Evolutionary conservation across 2,113 vertebrate genomes (phyloP), one percentile per base, ranked within the genome.

Genomic region (Daubentonia madagascariensis): DNA sequence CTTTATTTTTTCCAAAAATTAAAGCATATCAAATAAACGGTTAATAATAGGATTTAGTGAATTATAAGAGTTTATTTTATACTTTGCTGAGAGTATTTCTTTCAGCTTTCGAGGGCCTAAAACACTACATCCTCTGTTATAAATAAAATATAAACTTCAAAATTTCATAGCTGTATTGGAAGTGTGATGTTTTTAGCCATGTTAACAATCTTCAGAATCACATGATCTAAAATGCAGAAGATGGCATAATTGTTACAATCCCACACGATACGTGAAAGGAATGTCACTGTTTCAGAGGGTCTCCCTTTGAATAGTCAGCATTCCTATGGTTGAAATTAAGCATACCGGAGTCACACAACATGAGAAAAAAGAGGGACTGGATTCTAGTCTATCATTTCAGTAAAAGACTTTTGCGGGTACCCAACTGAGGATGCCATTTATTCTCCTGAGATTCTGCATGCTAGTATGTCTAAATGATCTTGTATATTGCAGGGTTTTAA

Each of bases 81-180:
- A 67, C 14, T 85, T 65, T 73, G 52, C 72, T 72, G 91, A 96
- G 4, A 61, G 0, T 0, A 80, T 67, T 72, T 65, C 59, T 72
- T 79, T 97, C 81, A 72, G 9, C 32, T 17, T 92, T 59, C 52
- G 17, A 40, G 14, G 67, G 28, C 57, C 52, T 25, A 85, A 85
- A 95, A 70, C 6, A 50, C 3, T 75, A 12, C 30, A 88, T 85
- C 20, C 2, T 1, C 16, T n/a, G 30, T 79, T 79, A 75, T 75
- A 72, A 76, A 83, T 96, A 85, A 76, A 92, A 80, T 37, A 84
- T 65, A 94, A 89, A 89, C 28, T 57, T 63, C 8, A 83, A 73
- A 95, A 35, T 94, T 81, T 68, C 13, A 48, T 78, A 79, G 81
- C 7, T 88, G 2, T 8, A 25, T 12, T 18, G 6, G 17, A 95